Percentiles rank a stretch among this genome's conserved stretches.
Evolutionary conservation across 1,140 invertebrate genomes (phyloP).

Genomic region (Papilio polytes): DNA sequence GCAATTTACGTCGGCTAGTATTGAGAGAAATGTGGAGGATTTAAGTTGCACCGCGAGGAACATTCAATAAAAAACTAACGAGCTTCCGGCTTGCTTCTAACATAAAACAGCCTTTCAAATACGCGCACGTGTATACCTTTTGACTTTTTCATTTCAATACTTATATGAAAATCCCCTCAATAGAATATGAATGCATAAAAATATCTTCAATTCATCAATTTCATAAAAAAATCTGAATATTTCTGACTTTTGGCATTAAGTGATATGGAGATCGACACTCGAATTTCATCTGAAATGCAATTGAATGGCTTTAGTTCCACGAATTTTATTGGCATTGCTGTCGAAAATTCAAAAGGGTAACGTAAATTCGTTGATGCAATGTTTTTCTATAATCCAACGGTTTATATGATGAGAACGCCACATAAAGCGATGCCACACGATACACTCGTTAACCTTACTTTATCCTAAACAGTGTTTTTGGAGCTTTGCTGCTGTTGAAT

Average conservation of each 20-base stretch:
- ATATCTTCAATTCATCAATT: not conserved
- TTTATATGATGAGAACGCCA: not conserved
- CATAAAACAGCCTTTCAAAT: conserved; percentile 16
- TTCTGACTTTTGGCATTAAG: not conserved
- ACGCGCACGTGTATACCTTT: not conserved
- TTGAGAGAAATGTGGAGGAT: not conserved
- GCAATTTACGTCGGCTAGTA: not conserved
- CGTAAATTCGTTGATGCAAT: not conserved
- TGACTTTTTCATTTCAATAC: conserved; percentile 21
- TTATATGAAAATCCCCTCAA: conserved; percentile 15
- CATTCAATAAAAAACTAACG: conserved; percentile 20
- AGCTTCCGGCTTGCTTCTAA: not conserved
- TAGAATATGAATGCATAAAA: not conserved
- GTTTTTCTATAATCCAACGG: not conserved
- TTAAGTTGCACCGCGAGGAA: conserved; percentile 15
- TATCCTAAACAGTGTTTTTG: too few species aligned
- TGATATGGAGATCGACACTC: not conserved
- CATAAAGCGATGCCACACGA: not conserved
- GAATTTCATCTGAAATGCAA: not conserved
- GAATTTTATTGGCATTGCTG: not conserved
- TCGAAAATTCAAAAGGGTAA: not conserved
- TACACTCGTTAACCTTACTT: not conserved
- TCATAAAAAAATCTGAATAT: not conserved
- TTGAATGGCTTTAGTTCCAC: not conserved
- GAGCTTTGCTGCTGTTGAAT: not conserved